A percentile compares a stretch with the other conserved stretches of the same genome.
Conservation (phyloP, 1,140 invertebrate genomes). For the Antheraea pernyi region DNA sequence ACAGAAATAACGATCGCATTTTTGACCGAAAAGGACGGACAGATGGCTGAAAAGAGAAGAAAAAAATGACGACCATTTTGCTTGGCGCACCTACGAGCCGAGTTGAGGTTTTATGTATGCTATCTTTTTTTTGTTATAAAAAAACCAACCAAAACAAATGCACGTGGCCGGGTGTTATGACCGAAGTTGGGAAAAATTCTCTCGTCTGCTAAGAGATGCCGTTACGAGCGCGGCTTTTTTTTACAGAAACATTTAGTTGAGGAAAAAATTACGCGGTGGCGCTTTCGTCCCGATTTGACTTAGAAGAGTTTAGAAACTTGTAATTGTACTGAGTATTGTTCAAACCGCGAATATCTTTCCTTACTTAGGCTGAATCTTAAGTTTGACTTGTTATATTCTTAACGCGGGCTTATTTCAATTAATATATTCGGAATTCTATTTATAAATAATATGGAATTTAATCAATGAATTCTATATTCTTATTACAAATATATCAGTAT, state of each 20-base stretch:
- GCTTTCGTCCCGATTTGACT: slow-evolving; percentile 34
- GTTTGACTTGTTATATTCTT: neutral
- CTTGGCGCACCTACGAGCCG: slow-evolving; percentile 69
- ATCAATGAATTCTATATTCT: no score
- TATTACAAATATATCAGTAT: no score
- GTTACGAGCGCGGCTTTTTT: slow-evolving; percentile 63
- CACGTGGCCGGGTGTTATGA: slow-evolving; percentile 77
- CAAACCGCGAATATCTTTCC: neutral
- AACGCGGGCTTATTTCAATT: neutral
- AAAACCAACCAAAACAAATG: slow-evolving; percentile 79
- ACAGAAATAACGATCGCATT: slow-evolving; percentile 79
- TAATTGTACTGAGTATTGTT: neutral
- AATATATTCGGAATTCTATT: neutral
- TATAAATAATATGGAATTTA: no score
- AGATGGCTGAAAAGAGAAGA: slow-evolving; percentile 78
- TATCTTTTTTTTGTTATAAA: slow-evolving; percentile 75
- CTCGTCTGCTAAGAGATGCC: slow-evolving; percentile 70
- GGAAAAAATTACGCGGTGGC: slow-evolving; percentile 64
- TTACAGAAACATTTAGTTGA: slow-evolving; percentile 57
- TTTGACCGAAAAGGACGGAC: slow-evolving; percentile 79
- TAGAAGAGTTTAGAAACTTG: neutral
- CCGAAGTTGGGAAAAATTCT: slow-evolving; percentile 68
- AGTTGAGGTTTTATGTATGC: slow-evolving; percentile 73
- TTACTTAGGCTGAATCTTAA: neutral
- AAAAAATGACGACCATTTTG: slow-evolving; percentile 79